Base-by-base conservation (phyloP, 2,888 invertebrate genomes). In the Pseudococcus longispinus region DNA sequence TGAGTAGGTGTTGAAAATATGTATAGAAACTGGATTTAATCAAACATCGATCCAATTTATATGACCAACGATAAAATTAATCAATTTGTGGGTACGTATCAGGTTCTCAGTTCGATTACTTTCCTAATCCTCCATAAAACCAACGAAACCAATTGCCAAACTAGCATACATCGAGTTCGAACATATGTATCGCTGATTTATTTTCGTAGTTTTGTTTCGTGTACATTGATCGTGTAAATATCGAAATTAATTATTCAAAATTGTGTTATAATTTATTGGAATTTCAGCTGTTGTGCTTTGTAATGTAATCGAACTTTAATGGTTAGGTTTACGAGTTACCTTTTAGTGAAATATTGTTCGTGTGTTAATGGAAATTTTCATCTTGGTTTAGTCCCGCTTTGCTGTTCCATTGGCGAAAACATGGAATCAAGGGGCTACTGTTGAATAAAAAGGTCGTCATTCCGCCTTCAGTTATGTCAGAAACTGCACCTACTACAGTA, bases 401-500 rank as follows among this genome's bases (percentile, higher is more conserved):
- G 18, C 20, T 80, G 6, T 87, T 87, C 46, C 60, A 55, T 55
- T 87, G 87, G 87, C 20, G 77, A 51, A 87, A 87, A 82, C 46
- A 87, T 87, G 87, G 87, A 51, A 23, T 87, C 29, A 80, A 82
- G 29, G 80, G 82, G 26, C 77, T 87, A 15, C 37, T 84, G 18
- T 37, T 82, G 55, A 77, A 82, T 82, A 80, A 82, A 82, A 87
- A 85, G 29, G 77, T 55, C 4, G 20, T 51, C 26, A 77, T 80
- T 80, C 55, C 87, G n/a, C 29, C 87, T 5, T 82, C 87, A 55
- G 55, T 87, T 4, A 87, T 87, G 87, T 87, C 87, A 29, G 87
- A 87, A 82, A 87, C 87, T 87, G 87, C 87, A 18, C 87, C 87
- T 80, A 87, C 87, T 20, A 87, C 87, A 23, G 87, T 87, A 23